A percentile compares a stretch with the other conserved stretches of the same genome.
Conservation (phyloP, 2,888 invertebrate species). For the Carcina quercana region DNA sequence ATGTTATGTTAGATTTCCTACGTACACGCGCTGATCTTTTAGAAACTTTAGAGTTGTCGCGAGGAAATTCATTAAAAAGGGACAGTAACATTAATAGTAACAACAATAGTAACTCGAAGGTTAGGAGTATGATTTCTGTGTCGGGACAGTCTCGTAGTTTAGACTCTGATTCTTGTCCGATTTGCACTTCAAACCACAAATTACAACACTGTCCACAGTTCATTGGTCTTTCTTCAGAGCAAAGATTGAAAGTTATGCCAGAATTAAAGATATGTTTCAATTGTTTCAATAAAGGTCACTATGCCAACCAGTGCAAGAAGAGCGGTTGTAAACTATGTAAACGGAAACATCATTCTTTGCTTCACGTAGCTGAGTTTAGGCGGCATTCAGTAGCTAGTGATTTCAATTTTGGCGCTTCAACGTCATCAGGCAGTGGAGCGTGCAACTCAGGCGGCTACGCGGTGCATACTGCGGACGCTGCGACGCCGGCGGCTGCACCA, state of each 20-base stretch:
- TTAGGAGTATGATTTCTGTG: slow-evolving; percentile 1
- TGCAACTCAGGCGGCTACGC: too few relatives aligned
- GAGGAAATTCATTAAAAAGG: too few relatives aligned
- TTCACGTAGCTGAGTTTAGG: not conserved
- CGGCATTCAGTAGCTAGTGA: not conserved
- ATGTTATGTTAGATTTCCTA: not conserved
- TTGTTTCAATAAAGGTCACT: slow-evolving; percentile 6
- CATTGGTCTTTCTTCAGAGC: not conserved
- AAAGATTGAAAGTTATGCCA: slow-evolving; percentile 2
- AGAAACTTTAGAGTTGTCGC: slow-evolving; percentile 3
- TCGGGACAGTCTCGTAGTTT: not conserved
- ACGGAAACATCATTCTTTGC: slow-evolving; percentile 1
- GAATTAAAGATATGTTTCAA: slow-evolving; percentile 6
- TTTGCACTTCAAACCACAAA: not conserved
- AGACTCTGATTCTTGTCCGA: not conserved
- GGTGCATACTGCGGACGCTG: too few relatives aligned
- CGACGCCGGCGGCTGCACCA: not conserved
- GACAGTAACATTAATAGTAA: not conserved
- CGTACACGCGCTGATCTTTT: slow-evolving; percentile 1
- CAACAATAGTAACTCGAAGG: slow-evolving; percentile 1
- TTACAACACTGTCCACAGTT: slow-evolving; percentile 3
- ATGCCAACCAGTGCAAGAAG: slow-evolving; percentile 5
- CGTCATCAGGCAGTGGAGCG: too few relatives aligned
- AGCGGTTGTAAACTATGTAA: slow-evolving; percentile 5
- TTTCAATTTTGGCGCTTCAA: too few relatives aligned